Evolutionary conservation across 2,797 vertebrate genomes (phyloP).

Genomic region (Telmatherina bonti): DNA sequence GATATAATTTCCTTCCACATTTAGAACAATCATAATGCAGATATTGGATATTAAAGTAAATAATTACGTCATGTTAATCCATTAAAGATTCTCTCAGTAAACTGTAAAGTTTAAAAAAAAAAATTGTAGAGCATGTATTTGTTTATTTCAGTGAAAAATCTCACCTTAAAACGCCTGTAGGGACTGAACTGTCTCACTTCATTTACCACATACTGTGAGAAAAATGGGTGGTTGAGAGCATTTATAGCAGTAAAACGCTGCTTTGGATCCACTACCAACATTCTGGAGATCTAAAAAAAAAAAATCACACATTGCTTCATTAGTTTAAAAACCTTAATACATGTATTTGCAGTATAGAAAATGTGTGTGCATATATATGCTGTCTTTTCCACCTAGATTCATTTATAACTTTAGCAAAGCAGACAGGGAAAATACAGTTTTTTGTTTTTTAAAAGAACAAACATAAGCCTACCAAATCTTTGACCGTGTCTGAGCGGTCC

Average conservation of each 20-base stretch:
- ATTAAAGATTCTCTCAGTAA: neutral
- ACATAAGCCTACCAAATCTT: conserved; percentile 88
- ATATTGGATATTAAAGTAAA: no score
- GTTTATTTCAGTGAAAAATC: neutral
- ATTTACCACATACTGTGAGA: conserved; percentile 93
- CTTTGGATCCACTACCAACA: conserved; percentile 91
- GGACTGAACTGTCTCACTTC: conserved; percentile 96
- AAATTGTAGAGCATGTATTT: neutral
- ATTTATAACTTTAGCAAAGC: no score
- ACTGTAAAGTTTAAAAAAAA: neutral
- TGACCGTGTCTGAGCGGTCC: conserved; percentile 95
- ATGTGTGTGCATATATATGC: no score
- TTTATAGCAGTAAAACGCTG: conserved; percentile 87
- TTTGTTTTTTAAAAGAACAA: no score
- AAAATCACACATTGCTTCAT: no score
- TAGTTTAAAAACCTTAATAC: no score
- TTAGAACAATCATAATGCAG: no score
- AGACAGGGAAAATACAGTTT: no score
- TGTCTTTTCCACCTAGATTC: no score
- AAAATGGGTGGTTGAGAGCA: conserved; percentile 93
- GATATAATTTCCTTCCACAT: no score
- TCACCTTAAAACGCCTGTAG: conserved; percentile 93
- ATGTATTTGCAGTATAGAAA: no score
- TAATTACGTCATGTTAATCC: no score
- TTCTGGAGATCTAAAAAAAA: conserved; percentile 88